These are phyloP conservation scores for Lycaon pictus DNA, from an alignment of 2,113 vertebrate genomes.

Conservation along the genomic window DNA sequence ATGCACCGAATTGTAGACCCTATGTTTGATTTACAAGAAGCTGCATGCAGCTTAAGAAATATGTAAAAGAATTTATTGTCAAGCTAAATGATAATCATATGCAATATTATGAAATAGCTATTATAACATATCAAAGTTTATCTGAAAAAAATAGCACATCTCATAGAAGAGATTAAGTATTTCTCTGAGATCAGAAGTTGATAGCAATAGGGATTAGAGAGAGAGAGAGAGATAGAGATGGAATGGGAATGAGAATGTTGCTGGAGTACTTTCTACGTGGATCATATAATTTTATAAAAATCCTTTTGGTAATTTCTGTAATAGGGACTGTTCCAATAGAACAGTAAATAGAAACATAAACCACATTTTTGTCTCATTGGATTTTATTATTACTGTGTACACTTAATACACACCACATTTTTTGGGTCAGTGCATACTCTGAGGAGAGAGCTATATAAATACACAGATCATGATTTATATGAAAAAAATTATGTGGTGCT, in stretches of 20 bases:
- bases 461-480: neutral
- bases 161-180: neutral
- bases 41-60: neutral
- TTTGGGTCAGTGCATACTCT: neutral
- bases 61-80: constrained; percentile 6
- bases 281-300: neutral
- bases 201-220: neutral
- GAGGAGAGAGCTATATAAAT: neutral
- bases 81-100: neutral
- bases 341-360: neutral
- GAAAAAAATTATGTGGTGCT: neutral
- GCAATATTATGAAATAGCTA: neutral
- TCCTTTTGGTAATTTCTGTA: neutral
- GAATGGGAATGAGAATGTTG: neutral
- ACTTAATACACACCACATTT: neutral
- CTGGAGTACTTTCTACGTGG: neutral
- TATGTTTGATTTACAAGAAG: neutral
- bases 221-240: neutral
- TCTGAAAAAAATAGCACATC: neutral
- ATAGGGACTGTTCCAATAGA: neutral
- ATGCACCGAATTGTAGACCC: neutral
- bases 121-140: neutral
- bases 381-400: neutral
- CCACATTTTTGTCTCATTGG: neutral
- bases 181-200: neutral